Conservation (phyloP, 2,113 vertebrate genomes). For the Emydocephalus ijimae region DNA sequence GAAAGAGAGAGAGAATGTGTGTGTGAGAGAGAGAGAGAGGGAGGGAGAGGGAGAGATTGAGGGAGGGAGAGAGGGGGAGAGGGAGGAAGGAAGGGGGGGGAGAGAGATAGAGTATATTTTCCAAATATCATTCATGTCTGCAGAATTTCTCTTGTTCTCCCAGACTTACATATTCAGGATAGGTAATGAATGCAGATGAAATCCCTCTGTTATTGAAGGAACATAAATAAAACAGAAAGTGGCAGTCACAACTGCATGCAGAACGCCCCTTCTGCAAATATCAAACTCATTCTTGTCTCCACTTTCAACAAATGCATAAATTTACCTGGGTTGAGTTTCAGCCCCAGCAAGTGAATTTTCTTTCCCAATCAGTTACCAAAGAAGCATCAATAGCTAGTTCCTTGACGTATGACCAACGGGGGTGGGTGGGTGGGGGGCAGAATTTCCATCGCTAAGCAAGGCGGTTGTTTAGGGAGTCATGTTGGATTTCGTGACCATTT, state of each 20-base stretch:
- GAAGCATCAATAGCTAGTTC: neutral
- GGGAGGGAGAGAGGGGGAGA: neutral
- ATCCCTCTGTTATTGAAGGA: neutral
- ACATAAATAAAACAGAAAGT: neutral
- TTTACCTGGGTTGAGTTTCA: neutral
- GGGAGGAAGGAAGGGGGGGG: accelerated
- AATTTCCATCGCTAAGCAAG: neutral
- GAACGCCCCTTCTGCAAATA: neutral
- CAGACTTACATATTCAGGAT: neutral
- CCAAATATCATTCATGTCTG: neutral
- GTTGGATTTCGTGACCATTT: too few species aligned
- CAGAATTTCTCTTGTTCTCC: neutral
- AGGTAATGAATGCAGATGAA: neutral
- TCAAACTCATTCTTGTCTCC: neutral
- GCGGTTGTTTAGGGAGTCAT: neutral
- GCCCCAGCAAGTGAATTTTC: neutral
- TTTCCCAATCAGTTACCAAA: neutral
- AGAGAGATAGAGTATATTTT: neutral
- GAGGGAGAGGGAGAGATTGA: neutral
- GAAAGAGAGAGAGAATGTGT: too few species aligned
- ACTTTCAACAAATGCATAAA: neutral
- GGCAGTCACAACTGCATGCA: too few species aligned
- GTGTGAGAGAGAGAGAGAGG: neutral
- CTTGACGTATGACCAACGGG: neutral
- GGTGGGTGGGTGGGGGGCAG: neutral